A percentile compares a stretch with the other conserved stretches of the same genome.
phyloP scores from a whole-genome alignment of 2,797 vertebrate genomes.

The Rhyacichthys aspro region DNA sequence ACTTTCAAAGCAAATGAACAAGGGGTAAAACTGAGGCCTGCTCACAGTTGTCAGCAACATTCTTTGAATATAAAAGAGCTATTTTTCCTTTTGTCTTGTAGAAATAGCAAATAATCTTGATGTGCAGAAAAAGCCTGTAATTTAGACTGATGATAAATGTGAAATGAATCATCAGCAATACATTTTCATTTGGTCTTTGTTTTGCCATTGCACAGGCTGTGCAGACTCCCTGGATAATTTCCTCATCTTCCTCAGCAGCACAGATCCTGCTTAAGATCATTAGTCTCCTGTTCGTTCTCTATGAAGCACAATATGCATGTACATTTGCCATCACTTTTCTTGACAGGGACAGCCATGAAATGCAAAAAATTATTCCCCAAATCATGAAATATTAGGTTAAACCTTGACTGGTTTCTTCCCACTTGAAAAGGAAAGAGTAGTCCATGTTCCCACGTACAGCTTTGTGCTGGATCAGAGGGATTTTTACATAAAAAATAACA shows the following conservation, averaged over 20 bases:
- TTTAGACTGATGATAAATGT: constrained; percentile 46
- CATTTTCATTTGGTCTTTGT: constrained; percentile 49
- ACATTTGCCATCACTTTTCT: background rate
- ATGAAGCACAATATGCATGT: background rate
- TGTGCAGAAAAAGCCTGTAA: constrained; percentile 37
- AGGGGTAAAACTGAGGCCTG: constrained; percentile 33
- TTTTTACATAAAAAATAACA: background rate
- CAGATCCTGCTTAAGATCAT: constrained; percentile 23
- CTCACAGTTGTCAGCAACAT: constrained; percentile 44
- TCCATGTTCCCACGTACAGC: constrained; percentile 72
- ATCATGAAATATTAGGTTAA: background rate
- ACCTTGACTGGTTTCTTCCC: background rate
- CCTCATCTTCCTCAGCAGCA: constrained; percentile 11
- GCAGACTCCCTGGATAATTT: constrained; percentile 11
- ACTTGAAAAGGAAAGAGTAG: constrained; percentile 29
- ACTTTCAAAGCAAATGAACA: constrained; percentile 32
- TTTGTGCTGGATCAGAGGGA: constrained; percentile 18
- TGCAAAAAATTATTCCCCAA: background rate
- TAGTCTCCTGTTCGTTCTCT: constrained; percentile 10
- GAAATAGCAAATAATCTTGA: constrained; percentile 43
- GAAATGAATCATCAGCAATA: constrained; percentile 47
- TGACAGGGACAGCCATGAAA: background rate
- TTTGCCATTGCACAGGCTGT: constrained; percentile 30
- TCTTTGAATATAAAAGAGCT: constrained; percentile 49
- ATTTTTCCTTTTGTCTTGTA: constrained; percentile 47